These are phyloP conservation scores for Philonicus albiceps DNA, from an alignment of 2,888 invertebrate genomes.

Conservation along the genomic window DNA sequence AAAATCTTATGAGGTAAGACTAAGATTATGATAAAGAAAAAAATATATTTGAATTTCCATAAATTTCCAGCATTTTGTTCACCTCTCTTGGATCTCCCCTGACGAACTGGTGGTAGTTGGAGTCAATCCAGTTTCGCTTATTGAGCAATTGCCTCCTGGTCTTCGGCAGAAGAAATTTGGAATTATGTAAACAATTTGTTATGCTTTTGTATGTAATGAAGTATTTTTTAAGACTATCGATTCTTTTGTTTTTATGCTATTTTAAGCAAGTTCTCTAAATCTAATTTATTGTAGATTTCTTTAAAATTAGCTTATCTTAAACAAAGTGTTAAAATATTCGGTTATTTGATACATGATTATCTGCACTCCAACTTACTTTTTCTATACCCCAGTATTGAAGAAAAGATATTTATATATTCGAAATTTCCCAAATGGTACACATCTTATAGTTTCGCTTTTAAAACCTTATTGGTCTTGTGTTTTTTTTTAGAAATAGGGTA, in stretches of 20 bases:
- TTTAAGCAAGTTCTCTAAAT: not conserved
- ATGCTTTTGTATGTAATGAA: constrained; percentile 11
- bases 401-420: no score
- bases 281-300: no score
- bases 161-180: constrained; percentile 74
- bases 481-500: no score
- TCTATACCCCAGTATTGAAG: no score
- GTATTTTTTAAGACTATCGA: not conserved
- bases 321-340: no score
- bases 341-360: no score
- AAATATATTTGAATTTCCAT: constrained; percentile 56
- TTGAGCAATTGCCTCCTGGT: constrained; percentile 76
- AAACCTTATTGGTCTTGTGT: no score
- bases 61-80: constrained; percentile 73
- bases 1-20: constrained; percentile 53
- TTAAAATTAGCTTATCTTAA: no score
- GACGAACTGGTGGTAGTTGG: constrained; percentile 81
- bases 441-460: no score
- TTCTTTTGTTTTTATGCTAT: not conserved
- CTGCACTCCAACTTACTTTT: no score
- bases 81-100: constrained; percentile 72
- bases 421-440: no score
- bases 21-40: not conserved
- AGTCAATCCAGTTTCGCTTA: constrained; percentile 74
- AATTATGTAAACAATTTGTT: constrained; percentile 12